These are phyloP conservation scores for Enteromius fasciolatus DNA, from an alignment of 2,797 vertebrate genomes.

Conservation along the genomic window DNA sequence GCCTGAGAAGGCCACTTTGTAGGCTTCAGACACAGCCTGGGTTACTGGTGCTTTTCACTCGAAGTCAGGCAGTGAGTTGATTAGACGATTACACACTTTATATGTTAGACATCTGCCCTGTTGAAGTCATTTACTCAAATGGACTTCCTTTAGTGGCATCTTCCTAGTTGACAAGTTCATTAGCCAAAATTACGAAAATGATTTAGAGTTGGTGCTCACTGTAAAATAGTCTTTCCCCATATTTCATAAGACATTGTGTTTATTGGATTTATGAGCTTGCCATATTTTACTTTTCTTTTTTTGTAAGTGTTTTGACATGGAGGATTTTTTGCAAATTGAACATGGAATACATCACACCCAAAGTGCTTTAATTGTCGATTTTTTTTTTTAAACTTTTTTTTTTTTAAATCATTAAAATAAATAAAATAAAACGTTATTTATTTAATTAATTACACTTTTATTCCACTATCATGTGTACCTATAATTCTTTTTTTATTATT, in stretches of 20 bases:
- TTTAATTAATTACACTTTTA: neutral
- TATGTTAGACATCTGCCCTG: conserved; percentile 9
- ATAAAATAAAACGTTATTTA: neutral
- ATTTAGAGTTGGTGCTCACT: conserved; percentile 23
- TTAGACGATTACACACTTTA: neutral
- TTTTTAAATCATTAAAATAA: neutral
- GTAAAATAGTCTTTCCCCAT: conserved; percentile 30
- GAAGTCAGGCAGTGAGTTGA: neutral
- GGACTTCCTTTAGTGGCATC: conserved; percentile 30
- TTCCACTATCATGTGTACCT: neutral
- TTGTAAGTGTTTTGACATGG: neutral
- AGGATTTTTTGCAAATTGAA: conserved; percentile 12
- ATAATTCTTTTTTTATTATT: neutral
- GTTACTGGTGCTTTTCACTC: neutral
- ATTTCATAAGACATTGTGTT: conserved; percentile 19
- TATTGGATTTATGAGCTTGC: conserved; percentile 25
- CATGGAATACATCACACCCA: neutral
- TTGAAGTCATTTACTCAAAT: conserved; percentile 37
- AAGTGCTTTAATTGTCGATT: neutral
- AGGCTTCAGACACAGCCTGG: neutral
- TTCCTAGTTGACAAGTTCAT: conserved; percentile 46
- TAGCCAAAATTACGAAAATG: conserved; percentile 32
- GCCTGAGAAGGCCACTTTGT: neutral
- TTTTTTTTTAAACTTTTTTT: neutral
- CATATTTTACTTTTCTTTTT: conserved; percentile 7